Evolutionary conservation across 1,140 invertebrate genomes (phyloP).

Genomic region (Nylanderia fulva): DNA sequence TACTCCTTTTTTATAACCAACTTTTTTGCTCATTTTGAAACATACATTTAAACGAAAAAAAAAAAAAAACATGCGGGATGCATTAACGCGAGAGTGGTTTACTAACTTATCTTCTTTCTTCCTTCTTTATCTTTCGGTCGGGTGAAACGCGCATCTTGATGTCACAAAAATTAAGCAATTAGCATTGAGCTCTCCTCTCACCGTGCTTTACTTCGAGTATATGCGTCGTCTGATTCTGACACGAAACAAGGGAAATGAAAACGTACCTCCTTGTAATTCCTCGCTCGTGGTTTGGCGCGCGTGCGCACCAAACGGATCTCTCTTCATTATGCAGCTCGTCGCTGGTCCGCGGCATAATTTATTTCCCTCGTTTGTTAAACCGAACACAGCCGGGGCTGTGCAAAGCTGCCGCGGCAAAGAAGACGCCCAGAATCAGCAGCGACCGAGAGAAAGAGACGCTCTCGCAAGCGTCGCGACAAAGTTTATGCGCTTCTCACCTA

Average conservation of each 20-base stretch:
- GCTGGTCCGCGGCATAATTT: conserved; percentile 40
- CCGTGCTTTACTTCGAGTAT: background rate
- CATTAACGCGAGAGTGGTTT: too few relatives aligned
- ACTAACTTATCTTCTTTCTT: too few relatives aligned
- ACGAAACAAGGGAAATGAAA: conserved; percentile 21
- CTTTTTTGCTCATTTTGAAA: too few relatives aligned
- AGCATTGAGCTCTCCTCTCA: conserved; percentile 15
- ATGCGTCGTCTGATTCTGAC: background rate
- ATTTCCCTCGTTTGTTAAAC: conserved; percentile 50
- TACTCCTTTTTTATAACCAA: too few relatives aligned
- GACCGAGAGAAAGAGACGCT: background rate
- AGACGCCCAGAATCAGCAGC: background rate
- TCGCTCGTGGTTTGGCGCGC: background rate
- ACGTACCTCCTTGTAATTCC: conserved; percentile 3
- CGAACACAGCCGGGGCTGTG: background rate
- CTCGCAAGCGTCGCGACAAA: conserved; percentile 1
- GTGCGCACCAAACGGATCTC: conserved; percentile 2
- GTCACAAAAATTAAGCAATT: conserved; percentile 25
- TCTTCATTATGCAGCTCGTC: conserved; percentile 49
- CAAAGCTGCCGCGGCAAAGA: background rate
- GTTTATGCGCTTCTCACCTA: conserved; percentile 13
- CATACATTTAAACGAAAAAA: too few relatives aligned
- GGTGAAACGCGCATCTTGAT: background rate
- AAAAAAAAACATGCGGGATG: too few relatives aligned
- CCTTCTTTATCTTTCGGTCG: background rate